Evolutionary conservation across 1,140 invertebrate species (phyloP).

Genomic region (Drosophila kurseongensis): DNA sequence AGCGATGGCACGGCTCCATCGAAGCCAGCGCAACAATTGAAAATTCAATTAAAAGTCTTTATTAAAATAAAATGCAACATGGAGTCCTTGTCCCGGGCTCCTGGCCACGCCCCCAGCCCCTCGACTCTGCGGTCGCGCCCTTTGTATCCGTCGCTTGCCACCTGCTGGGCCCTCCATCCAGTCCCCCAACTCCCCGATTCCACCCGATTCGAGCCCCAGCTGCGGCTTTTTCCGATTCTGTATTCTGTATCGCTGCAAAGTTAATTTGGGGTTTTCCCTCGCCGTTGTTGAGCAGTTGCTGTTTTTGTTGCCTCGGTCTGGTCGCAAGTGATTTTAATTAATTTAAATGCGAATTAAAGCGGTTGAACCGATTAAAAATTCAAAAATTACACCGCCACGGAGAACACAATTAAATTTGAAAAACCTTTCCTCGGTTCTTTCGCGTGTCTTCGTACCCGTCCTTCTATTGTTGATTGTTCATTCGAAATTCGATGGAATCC

Average conservation of each 20-base stretch:
- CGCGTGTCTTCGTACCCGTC: background rate
- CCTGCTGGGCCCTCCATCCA: conserved; percentile 54
- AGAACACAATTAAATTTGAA: conserved; percentile 70
- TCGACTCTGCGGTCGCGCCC: conserved; percentile 55
- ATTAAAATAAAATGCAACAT: conserved; percentile 80
- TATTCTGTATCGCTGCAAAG: conserved; percentile 70
- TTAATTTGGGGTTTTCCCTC: conserved; percentile 72
- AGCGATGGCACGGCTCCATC: conserved; percentile 19
- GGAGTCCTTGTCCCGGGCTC: conserved; percentile 34
- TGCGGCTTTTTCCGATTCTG: conserved; percentile 66
- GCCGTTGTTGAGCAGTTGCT: conserved; percentile 37
- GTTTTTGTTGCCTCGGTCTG: conserved; percentile 42
- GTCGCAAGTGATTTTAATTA: conserved; percentile 80
- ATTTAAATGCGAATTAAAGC: conserved; percentile 81
- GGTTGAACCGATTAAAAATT: conserved; percentile 75
- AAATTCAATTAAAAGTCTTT: conserved; percentile 83
- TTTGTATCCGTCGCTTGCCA: conserved; percentile 59
- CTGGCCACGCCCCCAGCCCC: conserved; percentile 9
- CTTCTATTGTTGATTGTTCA: conserved; percentile 19
- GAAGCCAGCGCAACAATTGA: conserved; percentile 70
- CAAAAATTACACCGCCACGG: conserved; percentile 65
- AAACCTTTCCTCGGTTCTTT: conserved; percentile 9
- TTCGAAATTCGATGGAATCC: conserved; percentile 24
- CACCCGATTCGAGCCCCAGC: conserved; percentile 24
- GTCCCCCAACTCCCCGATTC: background rate